Percentiles rank a stretch among this genome's conserved stretches.
Evolutionary conservation across 2,797 vertebrate species (phyloP).

Genomic region (Poeciliopsis turneri): DNA sequence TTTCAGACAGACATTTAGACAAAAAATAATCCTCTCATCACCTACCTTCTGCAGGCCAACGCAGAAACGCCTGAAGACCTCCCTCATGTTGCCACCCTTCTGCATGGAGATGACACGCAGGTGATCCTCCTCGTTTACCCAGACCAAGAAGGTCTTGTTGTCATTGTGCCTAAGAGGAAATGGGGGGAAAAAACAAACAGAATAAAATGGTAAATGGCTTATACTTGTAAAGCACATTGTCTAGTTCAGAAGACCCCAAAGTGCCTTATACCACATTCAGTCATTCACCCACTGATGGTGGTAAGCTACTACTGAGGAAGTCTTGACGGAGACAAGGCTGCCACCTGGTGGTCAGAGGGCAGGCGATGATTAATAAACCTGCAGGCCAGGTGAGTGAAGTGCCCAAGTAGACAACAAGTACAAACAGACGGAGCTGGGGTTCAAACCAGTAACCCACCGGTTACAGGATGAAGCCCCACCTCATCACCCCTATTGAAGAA

Average conservation of each 20-base stretch:
- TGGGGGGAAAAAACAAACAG: neutral
- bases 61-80: constrained; percentile 97
- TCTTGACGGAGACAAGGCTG: too few relatives aligned
- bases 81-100: constrained; percentile 96
- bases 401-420: too few relatives aligned
- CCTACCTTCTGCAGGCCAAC: constrained; percentile 88
- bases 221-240: neutral
- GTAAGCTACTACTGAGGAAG: neutral
- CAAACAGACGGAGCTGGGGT: too few relatives aligned
- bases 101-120: constrained; percentile 99
- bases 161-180: constrained; percentile 90
- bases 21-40: neutral
- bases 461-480: too few relatives aligned
- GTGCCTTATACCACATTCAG: neutral
- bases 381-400: too few relatives aligned
- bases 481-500: neutral
- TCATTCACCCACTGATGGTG: neutral
- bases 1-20: neutral
- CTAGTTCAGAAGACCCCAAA: neutral
- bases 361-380: too few relatives aligned
- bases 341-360: too few relatives aligned
- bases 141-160: constrained; percentile 96
- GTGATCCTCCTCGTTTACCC: constrained; percentile 99
- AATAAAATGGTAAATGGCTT: neutral
- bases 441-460: too few relatives aligned